These are phyloP conservation scores for Ormyrus pomaceus DNA, from an alignment of 2,888 invertebrate species.

Conservation along the genomic window DNA sequence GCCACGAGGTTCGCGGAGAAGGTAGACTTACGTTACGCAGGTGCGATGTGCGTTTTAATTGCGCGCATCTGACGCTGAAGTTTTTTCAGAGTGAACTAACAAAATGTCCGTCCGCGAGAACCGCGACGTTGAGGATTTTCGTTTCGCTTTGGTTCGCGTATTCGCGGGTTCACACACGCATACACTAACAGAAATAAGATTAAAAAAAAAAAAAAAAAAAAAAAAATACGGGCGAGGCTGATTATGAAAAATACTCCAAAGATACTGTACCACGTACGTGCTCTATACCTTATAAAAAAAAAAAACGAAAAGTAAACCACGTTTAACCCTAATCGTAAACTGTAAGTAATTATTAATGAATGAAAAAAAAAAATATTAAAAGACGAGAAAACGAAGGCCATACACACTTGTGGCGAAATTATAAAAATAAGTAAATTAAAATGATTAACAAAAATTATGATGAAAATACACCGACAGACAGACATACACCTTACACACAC, in stretches of 20 bases:
- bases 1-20: neutral
- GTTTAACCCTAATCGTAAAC: slow-evolving; percentile 69
- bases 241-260: slow-evolving; percentile 69
- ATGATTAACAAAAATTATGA: slow-evolving; percentile 57
- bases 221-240: slow-evolving; percentile 49
- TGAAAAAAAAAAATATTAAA: slow-evolving; percentile 56
- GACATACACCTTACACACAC: slow-evolving; percentile 44
- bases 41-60: too few relatives aligned
- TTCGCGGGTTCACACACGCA: slow-evolving; percentile 22
- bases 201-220: neutral
- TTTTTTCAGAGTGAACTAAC: neutral
- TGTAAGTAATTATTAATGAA: slow-evolving; percentile 70
- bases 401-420: slow-evolving; percentile 24
- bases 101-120: slow-evolving; percentile 35
- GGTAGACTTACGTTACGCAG: neutral
- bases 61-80: too few relatives aligned
- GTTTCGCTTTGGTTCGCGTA: slow-evolving; percentile 31
- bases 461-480: slow-evolving; percentile 53
- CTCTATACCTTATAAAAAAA: slow-evolving; percentile 68
- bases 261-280: slow-evolving; percentile 70
- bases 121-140: slow-evolving; percentile 34
- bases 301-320: slow-evolving; percentile 43
- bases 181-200: neutral
- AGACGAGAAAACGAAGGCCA: slow-evolving; percentile 50
- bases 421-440: slow-evolving; percentile 40